phyloP scores from a whole-genome alignment of 1,140 invertebrate species.

The Drosophila quadrilineata region DNA sequence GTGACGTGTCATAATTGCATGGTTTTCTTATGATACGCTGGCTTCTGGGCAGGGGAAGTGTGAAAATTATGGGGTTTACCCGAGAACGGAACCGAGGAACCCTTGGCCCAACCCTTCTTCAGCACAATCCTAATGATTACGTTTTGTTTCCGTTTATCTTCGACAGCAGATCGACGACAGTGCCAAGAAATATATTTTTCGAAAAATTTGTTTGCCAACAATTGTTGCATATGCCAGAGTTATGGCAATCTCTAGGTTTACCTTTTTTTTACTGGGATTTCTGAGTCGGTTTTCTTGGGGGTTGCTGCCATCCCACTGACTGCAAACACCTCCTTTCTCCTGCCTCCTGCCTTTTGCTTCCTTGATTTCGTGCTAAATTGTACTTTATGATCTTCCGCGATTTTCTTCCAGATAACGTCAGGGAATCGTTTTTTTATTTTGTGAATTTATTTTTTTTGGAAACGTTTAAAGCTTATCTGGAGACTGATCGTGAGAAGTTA shows the following conservation, averaged over 20 bases:
- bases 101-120: no score
- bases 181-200: no score
- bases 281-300: conserved; percentile 26
- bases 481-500: conserved; percentile 62
- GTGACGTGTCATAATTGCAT: conserved; percentile 72
- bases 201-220: conserved; percentile 66
- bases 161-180: conserved; percentile 46
- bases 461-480: conserved; percentile 55
- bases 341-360: no score
- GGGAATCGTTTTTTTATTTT: conserved; percentile 28
- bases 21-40: conserved; percentile 36
- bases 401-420: conserved; percentile 46
- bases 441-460: conserved; percentile 45
- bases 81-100: conserved; percentile 49
- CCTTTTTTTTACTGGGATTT: conserved; percentile 52
- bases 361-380: conserved; percentile 71
- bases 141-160: conserved; percentile 70
- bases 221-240: conserved; percentile 65
- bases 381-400: conserved; percentile 49
- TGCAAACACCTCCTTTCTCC: conserved; percentile 20
- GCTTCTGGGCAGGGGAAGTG: conserved; percentile 42
- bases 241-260: conserved; percentile 54
- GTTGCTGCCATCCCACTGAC: conserved; percentile 35
- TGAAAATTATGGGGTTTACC: conserved; percentile 71
- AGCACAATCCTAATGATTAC: conserved; percentile 49